phyloP scores from a whole-genome alignment of 2,888 invertebrate genomes.

The Heliconius charithonia region DNA sequence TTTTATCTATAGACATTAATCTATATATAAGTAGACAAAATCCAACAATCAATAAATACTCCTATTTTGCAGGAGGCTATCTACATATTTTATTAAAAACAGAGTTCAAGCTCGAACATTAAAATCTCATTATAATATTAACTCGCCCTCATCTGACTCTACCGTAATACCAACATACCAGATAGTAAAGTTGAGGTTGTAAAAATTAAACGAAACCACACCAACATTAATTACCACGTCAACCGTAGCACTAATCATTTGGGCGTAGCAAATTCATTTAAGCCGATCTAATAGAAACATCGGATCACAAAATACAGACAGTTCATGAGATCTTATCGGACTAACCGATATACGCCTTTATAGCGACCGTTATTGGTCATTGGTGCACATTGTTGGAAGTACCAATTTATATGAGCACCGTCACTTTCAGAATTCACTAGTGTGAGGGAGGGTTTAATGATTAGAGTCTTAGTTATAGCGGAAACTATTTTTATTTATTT shows the following conservation, averaged over 20 bases:
- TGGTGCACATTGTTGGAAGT: conserved; percentile 51
- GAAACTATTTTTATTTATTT: conserved; percentile 50
- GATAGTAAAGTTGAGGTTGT: conserved; percentile 14
- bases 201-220: conserved; percentile 30
- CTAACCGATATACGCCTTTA: conserved; percentile 44
- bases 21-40: not conserved
- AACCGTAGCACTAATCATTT: conserved; percentile 33
- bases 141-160: not conserved
- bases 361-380: conserved; percentile 52
- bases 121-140: conserved; percentile 7
- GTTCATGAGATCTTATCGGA: conserved; percentile 38
- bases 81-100: not conserved
- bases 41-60: not conserved
- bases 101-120: not conserved
- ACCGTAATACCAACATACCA: not conserved
- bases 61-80: not conserved
- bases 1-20: not conserved
- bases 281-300: conserved; percentile 45
- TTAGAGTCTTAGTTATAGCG: conserved; percentile 51
- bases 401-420: conserved; percentile 43
- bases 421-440: conserved; percentile 44
- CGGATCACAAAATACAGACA: conserved; percentile 42
- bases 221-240: conserved; percentile 26
- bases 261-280: conserved; percentile 44
- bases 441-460: conserved; percentile 54